These are phyloP conservation scores for Microdon myrmicae DNA, from an alignment of 2,888 invertebrate genomes.

Conservation along the genomic window DNA sequence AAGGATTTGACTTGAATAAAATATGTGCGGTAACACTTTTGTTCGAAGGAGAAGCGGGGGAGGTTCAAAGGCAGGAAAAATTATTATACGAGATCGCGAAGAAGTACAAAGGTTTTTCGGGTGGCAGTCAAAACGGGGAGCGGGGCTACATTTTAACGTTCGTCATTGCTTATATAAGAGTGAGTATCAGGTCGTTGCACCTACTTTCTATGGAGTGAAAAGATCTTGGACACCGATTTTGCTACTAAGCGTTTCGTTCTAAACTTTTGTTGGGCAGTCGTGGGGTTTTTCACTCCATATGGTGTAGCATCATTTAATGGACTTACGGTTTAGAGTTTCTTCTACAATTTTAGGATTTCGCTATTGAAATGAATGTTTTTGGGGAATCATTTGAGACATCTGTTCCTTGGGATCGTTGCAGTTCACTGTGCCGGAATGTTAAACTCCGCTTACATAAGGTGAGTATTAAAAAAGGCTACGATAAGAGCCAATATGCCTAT, in stretches of 20 bases:
- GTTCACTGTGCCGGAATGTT: slow-evolving; percentile 86
- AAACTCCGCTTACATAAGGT: slow-evolving; percentile 79
- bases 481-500: too few relatives aligned
- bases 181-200: slow-evolving; percentile 71
- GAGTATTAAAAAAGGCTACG: too few relatives aligned
- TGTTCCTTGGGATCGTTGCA: slow-evolving; percentile 93
- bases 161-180: slow-evolving; percentile 96
- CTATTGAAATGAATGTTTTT: slow-evolving; percentile 85
- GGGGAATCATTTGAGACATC: slow-evolving; percentile 99
- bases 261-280: not conserved
- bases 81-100: slow-evolving; percentile 83
- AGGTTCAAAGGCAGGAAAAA: slow-evolving; percentile 81
- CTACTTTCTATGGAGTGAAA: not conserved
- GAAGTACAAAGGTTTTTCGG: slow-evolving; percentile 83
- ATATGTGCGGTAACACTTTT: slow-evolving; percentile 93
- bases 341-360: slow-evolving; percentile 79
- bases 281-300: not conserved
- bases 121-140: slow-evolving; percentile 93
- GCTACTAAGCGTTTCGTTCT: not conserved
- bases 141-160: slow-evolving; percentile 95
- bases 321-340: not conserved
- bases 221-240: not conserved
- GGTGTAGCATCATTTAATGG: not conserved
- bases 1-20: slow-evolving; percentile 82
- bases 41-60: slow-evolving; percentile 83